Evolutionary conservation across 2,797 vertebrate genomes (phyloP), one percentile per base, ranked within the genome.

Genomic region (Luscinia megarhynchos): DNA sequence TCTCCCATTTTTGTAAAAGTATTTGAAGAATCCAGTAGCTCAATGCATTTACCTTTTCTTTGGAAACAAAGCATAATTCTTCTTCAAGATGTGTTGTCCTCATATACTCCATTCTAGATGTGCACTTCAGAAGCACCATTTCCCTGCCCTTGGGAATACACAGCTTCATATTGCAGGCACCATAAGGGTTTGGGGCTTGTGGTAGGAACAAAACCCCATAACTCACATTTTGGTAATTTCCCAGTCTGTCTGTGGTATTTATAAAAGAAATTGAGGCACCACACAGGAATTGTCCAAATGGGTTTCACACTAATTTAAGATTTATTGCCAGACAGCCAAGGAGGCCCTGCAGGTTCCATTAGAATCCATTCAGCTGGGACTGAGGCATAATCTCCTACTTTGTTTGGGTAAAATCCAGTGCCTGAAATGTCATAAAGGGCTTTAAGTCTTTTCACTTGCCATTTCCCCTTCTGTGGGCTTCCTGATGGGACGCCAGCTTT

Each of bases 51-150:
- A n/a, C 6, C 17, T 93, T 85, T 69, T 86, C 58, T 93, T 92
- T 59, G 81, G 82, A 82, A 94, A 38, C 76, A 86, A 94, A 94
- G 91, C 83, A 32, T 82, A 94, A 95, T 88, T 95, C 96, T 97
- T 97, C 95, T 97, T 97, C 95, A 90, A 96, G 96, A 95, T 97
- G 96, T 97, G 96, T 96, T 97, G 96, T 96, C 96, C 96, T 96
- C 95, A 96, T 96, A 96, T 90, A 95, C 95, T 95, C 96, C 96
- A 96, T 96, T 96, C 96, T 96, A 88, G 95, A 88, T 94, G 96
- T 96, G 96, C 96, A 96, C 96, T 95, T 92, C 83, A 76, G 93
- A 78, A 90, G 94, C 93, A 82, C 93, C 92, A 41, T 94, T 87
- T 64, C 93, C 92, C 95, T 85, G 86, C 88, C 93, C 81, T 79